Conservation (phyloP, 1,140 invertebrate genomes). For the Plodia interpunctella region DNA sequence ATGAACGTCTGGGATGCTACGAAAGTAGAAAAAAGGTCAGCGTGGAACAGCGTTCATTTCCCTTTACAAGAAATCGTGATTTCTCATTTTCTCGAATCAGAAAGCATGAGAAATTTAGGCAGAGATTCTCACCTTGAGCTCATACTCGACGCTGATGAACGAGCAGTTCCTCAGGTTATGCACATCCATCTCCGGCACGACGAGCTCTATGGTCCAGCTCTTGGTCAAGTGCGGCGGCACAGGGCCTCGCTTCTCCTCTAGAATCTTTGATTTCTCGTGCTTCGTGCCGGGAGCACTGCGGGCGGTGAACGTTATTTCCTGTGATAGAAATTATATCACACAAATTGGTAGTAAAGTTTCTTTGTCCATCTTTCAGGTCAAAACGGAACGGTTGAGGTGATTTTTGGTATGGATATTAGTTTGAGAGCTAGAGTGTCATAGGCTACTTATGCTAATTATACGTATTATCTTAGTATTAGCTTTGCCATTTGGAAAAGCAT, state of each 20-base stretch:
- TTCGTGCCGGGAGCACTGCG: conserved; percentile 72
- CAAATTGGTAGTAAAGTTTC: neutral
- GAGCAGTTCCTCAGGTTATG: conserved; percentile 81
- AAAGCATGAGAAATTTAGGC: neutral
- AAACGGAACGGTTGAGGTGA: too few relatives aligned
- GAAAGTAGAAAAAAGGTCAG: too few relatives aligned
- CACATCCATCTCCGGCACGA: conserved; percentile 80
- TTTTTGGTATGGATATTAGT: too few relatives aligned
- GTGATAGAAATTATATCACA: conserved; percentile 40
- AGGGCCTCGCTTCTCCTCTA: conserved; percentile 78
- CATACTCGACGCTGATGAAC: conserved; percentile 81
- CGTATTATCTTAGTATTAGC: too few relatives aligned
- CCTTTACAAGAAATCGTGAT: too few relatives aligned
- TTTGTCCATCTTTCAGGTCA: neutral
- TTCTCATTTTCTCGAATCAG: too few relatives aligned
- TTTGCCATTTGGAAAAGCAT: neutral
- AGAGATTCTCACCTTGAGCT: conserved; percentile 75
- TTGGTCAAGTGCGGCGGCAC: conserved; percentile 75
- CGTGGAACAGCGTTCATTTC: too few relatives aligned
- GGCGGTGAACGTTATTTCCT: conserved; percentile 79
- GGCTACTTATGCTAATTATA: too few relatives aligned
- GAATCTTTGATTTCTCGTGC: conserved; percentile 71
- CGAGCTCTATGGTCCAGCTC: conserved; percentile 78
- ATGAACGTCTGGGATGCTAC: neutral
- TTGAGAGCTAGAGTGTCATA: too few relatives aligned